Base-by-base conservation (phyloP, 2,113 vertebrate species). In the Procapra przewalskii region DNA sequence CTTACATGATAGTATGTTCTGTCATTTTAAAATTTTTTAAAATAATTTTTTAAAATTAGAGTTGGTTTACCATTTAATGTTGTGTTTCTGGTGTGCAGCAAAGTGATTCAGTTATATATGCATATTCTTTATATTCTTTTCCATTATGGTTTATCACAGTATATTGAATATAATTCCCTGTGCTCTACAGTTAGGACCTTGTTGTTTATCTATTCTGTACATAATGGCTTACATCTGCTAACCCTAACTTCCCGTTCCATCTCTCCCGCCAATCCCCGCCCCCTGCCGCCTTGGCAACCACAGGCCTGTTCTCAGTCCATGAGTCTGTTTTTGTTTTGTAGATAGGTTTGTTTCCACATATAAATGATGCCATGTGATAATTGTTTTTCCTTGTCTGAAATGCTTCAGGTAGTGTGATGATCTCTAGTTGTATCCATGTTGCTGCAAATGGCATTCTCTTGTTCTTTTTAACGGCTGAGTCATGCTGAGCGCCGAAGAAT, bases 251-350 rank as follows among this genome's bases (percentile, higher is more conserved):
- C 67, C 21, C 3, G 23, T 75, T 75, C 36, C 36, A 7, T 75
- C 67, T 40, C 17, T 21, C 15, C 33, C 33, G 16, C 33, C 29
- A 33, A 0, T 55, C 60, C 33, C 31, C 3, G 0, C n/a, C 36
- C 10, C 59, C 11, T 7, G 31, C 64, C 0, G 0, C 71, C 36
- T 75, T 13, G 21, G 71, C 11, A 75, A 13, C 11, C 21, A 25
- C 36, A 75, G 40, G 36, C 40, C 36, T 75, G 21, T 43, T 75
- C 36, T 43, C 3, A 0, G 1, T 43, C 14, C 11, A 2, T 25
- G 11, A 75, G 71, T 75, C 36, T 43, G 36, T 25, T 75, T 75
- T 43, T 75, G 71, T 75, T 75, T 75, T 13, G 36, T 67, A 75
- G 11, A 43, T 40, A 25, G 71, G 36, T 43, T 43, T 43, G 21